A percentile compares a stretch with the other conserved stretches of the same genome.
These are phyloP conservation scores for Reticulitermes lucifugus DNA, from an alignment of 2,888 invertebrate species.

Conservation along the genomic window DNA sequence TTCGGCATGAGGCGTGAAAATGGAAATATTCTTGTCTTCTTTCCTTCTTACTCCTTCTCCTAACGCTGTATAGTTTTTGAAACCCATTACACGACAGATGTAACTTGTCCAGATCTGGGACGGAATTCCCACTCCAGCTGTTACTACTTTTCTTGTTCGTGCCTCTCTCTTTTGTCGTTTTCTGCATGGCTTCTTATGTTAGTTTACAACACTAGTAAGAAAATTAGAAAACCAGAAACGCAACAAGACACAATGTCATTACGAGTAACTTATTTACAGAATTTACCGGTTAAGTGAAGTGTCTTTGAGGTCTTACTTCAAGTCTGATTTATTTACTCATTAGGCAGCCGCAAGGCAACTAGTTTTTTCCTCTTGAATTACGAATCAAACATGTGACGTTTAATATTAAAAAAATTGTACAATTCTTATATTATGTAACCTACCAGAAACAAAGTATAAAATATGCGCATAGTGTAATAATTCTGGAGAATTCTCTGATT, in stretches of 20 bases:
- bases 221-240: background rate
- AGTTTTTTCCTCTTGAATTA: too few species aligned
- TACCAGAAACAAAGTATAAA: too few species aligned
- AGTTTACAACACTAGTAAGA: background rate
- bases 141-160: background rate
- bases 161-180: background rate
- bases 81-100: constrained; percentile 35
- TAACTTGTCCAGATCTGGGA: background rate
- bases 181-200: background rate
- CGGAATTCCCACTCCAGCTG: background rate
- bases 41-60: background rate
- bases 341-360: too few species aligned
- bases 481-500: too few species aligned
- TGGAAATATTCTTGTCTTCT: constrained; percentile 25
- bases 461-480: too few species aligned
- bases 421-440: too few species aligned
- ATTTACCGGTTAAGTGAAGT: background rate
- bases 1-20: constrained; percentile 10
- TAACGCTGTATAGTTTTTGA: constrained; percentile 19
- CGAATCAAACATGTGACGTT: too few species aligned
- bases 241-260: background rate
- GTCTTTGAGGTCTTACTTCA: too few species aligned
- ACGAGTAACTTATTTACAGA: background rate
- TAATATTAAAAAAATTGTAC: too few species aligned
- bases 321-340: too few species aligned